Conservation (phyloP, 30 jellyfish, hydroid and myxozoan species). For the Catostylus mosaicus region DNA sequence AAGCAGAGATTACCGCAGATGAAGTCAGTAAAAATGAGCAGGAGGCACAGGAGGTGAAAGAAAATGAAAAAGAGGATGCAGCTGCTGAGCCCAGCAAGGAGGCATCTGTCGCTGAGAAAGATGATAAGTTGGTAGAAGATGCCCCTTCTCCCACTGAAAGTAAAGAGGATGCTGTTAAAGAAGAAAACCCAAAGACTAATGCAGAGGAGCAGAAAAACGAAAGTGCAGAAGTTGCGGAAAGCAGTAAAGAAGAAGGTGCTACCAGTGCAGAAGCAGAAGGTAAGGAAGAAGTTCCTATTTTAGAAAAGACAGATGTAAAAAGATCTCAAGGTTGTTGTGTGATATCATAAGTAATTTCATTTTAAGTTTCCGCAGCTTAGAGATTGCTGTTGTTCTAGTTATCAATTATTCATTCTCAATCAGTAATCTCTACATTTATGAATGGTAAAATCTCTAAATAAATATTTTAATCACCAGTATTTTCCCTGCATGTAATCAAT, state of each 20-base stretch:
- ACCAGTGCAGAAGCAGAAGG: constrained; percentile 3
- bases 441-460: too few relatives aligned
- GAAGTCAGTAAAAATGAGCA: neutral
- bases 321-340: constrained; percentile 51
- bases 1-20: neutral
- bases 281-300: constrained; percentile 20
- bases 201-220: neutral
- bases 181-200: neutral
- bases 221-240: constrained; percentile 22
- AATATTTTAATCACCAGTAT: too few relatives aligned
- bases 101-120: neutral
- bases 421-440: too few relatives aligned
- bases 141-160: neutral
- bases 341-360: constrained; percentile 10
- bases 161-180: constrained; percentile 2
- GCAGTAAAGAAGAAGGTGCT: constrained; percentile 7
- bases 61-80: neutral
- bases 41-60: neutral
- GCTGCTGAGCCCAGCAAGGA: neutral
- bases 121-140: neutral
- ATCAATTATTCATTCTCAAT: too few relatives aligned
- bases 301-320: constrained; percentile 9
- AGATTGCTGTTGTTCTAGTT: too few relatives aligned
- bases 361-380: too few relatives aligned
- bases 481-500: too few relatives aligned